Conservation (phyloP, 2,113 vertebrate species). For the Etheostoma cragini region DNA sequence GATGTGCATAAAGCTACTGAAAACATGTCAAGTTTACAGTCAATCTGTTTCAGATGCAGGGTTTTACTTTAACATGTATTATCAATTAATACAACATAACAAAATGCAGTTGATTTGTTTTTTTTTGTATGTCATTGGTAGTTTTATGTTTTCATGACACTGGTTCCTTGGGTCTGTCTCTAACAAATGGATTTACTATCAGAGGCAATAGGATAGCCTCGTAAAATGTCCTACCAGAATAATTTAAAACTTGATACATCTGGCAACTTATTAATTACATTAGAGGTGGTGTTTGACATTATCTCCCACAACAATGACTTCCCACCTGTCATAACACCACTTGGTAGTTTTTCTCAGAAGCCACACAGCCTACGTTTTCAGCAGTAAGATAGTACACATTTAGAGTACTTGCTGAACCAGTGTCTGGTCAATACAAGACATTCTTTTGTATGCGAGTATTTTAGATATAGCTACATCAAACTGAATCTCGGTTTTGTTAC, state of each 20-base stretch:
- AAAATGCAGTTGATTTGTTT: neutral
- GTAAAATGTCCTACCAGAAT: conserved; percentile 25
- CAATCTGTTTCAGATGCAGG: neutral
- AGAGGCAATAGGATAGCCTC: neutral
- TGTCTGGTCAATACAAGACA: too few relatives aligned
- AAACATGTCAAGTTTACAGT: conserved; percentile 3
- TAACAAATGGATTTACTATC: conserved; percentile 10
- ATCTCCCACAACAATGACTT: conserved; percentile 19
- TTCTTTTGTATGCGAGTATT: neutral
- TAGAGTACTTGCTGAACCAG: neutral
- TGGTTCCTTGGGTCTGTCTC: neutral
- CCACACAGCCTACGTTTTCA: neutral
- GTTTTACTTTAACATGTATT: neutral
- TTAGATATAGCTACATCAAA: neutral
- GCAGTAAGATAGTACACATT: neutral
- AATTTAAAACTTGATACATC: conserved; percentile 2
- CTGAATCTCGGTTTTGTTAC: neutral
- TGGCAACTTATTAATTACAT: conserved; percentile 6
- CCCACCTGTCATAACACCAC: conserved; percentile 11
- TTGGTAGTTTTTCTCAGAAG: conserved; percentile 7
- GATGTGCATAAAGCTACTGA: neutral
- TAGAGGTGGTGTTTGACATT: conserved; percentile 35
- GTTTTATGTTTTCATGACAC: conserved; percentile 1
- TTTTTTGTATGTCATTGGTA: neutral
- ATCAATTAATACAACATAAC: neutral